Evolutionary conservation across 1,140 invertebrate species (phyloP).

Genomic region (Caenorhabditis latens): DNA sequence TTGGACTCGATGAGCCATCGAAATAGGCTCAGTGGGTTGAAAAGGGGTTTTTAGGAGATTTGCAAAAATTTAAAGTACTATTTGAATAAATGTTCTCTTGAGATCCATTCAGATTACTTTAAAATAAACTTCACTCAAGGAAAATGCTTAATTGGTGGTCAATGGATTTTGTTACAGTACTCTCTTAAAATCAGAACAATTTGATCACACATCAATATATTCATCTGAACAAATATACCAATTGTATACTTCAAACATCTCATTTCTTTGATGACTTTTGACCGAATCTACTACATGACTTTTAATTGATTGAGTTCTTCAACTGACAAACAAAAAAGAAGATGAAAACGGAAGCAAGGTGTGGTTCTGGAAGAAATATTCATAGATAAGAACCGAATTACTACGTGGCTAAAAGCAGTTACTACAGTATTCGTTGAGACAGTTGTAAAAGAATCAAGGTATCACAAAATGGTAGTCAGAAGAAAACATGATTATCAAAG

Average conservation of each 20-base stretch:
- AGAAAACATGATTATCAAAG: slow-evolving; percentile 24
- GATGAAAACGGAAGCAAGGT: slow-evolving; percentile 3
- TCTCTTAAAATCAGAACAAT: too few relatives aligned
- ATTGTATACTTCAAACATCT: too few relatives aligned
- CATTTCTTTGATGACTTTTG: neutral
- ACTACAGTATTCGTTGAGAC: neutral
- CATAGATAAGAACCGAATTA: neutral
- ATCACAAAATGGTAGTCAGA: neutral
- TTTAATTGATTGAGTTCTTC: neutral
- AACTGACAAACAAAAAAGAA: neutral
- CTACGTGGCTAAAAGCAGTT: too few relatives aligned
- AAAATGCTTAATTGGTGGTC: too few relatives aligned
- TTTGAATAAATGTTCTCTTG: too few relatives aligned
- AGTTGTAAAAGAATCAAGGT: too few relatives aligned
- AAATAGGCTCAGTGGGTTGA: neutral
- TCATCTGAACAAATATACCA: too few relatives aligned
- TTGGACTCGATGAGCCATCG: slow-evolving; percentile 40
- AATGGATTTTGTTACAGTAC: too few relatives aligned
- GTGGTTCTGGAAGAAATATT: neutral
- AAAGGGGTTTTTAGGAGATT: neutral
- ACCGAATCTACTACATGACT: neutral
- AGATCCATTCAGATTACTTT: too few relatives aligned
- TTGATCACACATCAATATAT: too few relatives aligned
- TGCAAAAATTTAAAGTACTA: neutral
- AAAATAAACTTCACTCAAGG: too few relatives aligned